Evolutionary conservation across 2,797 vertebrate species (phyloP).

Genomic region (Bufotes viridis): DNA sequence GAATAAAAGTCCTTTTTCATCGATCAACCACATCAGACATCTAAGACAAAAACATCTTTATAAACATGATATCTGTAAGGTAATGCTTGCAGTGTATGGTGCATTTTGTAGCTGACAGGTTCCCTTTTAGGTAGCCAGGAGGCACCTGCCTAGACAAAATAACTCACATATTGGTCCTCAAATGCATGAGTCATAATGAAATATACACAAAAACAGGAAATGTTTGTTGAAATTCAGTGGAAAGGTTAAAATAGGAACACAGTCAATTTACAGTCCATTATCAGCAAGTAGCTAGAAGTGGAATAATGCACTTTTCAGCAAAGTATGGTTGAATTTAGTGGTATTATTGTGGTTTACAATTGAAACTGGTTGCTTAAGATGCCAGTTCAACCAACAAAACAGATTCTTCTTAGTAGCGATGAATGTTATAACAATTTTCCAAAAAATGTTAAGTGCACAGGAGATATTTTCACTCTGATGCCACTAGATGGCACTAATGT

Average conservation of each 20-base stretch:
- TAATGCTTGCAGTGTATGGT: no score
- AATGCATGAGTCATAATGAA: neutral
- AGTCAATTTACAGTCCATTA: neutral
- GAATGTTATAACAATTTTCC: neutral
- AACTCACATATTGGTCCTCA: neutral
- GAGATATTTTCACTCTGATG: neutral
- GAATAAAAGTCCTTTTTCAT: no score
- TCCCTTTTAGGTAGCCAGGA: neutral
- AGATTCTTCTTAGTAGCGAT: no score
- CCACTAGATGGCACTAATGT: constrained; percentile 34
- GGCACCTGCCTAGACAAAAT: neutral
- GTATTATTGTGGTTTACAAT: neutral
- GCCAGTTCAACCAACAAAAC: neutral
- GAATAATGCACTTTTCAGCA: neutral
- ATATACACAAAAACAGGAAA: neutral
- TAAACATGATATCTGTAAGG: no score
- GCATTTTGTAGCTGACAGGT: neutral
- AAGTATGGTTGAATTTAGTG: no score
- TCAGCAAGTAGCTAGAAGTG: neutral
- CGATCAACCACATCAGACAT: no score
- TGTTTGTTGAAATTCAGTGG: neutral
- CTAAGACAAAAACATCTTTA: no score
- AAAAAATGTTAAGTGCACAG: neutral
- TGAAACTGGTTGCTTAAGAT: neutral
- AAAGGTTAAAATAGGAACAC: no score